Percentiles rank a stretch among this genome's conserved stretches.
Conservation (phyloP, 2,888 invertebrate species). For the Polymixis flavicincta region DNA sequence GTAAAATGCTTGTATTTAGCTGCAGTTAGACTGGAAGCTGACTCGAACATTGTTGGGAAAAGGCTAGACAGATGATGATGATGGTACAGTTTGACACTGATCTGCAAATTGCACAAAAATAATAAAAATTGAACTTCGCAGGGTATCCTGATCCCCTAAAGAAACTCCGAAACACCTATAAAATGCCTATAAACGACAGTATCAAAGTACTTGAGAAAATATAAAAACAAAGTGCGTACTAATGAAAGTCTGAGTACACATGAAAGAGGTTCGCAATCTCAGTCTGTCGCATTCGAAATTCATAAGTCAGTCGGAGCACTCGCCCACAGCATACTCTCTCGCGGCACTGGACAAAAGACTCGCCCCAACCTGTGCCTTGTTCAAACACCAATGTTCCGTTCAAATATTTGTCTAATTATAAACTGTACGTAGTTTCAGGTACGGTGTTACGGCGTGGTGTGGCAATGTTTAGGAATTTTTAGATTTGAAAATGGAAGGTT, state of each 20-base stretch:
- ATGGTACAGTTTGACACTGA: too few relatives aligned
- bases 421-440: constrained; percentile 70
- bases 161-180: too few relatives aligned
- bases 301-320: constrained; percentile 76
- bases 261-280: constrained; percentile 69
- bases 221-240: constrained; percentile 55
- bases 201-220: constrained; percentile 25
- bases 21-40: too few relatives aligned
- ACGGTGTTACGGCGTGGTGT: constrained; percentile 53
- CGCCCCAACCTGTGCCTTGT: constrained; percentile 71
- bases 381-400: constrained; percentile 81
- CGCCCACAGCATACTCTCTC: constrained; percentile 59
- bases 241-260: constrained; percentile 63
- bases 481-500: constrained; percentile 2
- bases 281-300: constrained; percentile 80
- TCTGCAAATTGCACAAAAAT: too few relatives aligned
- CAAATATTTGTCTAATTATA: constrained; percentile 85
- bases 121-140: too few relatives aligned
- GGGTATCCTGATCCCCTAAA: too few relatives aligned
- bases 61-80: too few relatives aligned
- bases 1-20: too few relatives aligned
- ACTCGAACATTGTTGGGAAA: too few relatives aligned
- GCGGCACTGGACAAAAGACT: constrained; percentile 74
- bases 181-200: neutral
- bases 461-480: constrained; percentile 50